phyloP scores from a whole-genome alignment of 2,888 invertebrate genomes.

The Hydropsyche betteni region DNA sequence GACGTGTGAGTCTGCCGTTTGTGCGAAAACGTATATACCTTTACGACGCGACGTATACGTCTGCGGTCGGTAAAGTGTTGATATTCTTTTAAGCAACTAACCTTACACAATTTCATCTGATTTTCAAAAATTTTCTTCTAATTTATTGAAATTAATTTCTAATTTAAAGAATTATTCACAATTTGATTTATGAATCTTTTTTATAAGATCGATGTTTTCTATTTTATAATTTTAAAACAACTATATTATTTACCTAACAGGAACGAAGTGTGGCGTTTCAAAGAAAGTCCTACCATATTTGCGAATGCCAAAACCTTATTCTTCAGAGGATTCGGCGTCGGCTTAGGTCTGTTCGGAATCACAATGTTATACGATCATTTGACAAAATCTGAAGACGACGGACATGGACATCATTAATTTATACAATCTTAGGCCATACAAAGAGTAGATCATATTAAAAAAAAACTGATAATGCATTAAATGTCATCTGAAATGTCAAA shows the following conservation, averaged over 20 bases:
- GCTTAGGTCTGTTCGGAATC: constrained; percentile 56
- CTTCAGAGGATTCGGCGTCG: constrained; percentile 73
- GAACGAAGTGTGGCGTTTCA: constrained; percentile 86
- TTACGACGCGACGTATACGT: no score
- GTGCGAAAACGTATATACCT: no score
- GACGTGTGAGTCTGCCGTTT: no score
- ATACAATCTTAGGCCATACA: neutral
- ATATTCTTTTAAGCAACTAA: constrained; percentile 34
- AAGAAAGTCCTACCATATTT: constrained; percentile 27
- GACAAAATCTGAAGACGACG: constrained; percentile 56
- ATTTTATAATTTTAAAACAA: neutral
- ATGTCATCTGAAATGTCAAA: no score
- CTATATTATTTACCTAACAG: constrained; percentile 57
- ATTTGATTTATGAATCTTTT: constrained; percentile 38
- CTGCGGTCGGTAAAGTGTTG: no score
- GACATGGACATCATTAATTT: constrained; percentile 53
- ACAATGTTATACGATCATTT: constrained; percentile 55
- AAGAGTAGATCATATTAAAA: no score
- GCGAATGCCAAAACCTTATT: constrained; percentile 61
- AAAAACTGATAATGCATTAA: no score
- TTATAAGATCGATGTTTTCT: constrained; percentile 14
- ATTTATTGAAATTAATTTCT: no score
- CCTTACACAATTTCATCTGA: no score
- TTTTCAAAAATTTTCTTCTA: no score
- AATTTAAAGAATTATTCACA: no score